Percentiles rank a stretch among this genome's conserved stretches.
These are phyloP conservation scores for Parascotia fuliginaria DNA, from an alignment of 2,888 invertebrate species.

Conservation along the genomic window DNA sequence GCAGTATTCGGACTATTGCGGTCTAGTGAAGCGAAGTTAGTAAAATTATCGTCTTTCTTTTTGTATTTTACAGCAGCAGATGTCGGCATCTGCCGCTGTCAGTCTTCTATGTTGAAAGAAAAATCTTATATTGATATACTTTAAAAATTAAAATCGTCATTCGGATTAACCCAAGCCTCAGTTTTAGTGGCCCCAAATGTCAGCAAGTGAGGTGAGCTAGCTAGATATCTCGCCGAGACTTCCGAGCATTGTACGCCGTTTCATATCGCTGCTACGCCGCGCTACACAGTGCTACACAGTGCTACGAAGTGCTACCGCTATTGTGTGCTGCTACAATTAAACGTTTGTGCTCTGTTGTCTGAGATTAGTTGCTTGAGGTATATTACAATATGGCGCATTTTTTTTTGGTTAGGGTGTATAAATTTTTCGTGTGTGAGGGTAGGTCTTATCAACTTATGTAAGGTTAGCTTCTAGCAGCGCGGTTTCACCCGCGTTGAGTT, in stretches of 20 bases:
- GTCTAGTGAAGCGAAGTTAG: too few relatives aligned
- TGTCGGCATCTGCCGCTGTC: too few relatives aligned
- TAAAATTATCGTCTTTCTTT: too few relatives aligned
- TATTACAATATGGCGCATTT: neutral
- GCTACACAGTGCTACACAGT: slow-evolving; percentile 4
- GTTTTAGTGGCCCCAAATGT: slow-evolving; percentile 30
- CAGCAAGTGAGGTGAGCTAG: slow-evolving; percentile 46
- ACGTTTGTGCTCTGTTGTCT: slow-evolving; percentile 8
- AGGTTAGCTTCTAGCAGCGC: too few relatives aligned
- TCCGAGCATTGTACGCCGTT: slow-evolving; percentile 47
- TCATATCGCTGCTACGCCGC: slow-evolving; percentile 19
- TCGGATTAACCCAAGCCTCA: slow-evolving; percentile 8
- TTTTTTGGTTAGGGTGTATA: neutral
- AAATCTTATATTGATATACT: neutral
- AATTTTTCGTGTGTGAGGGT: too few relatives aligned
- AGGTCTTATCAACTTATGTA: too few relatives aligned
- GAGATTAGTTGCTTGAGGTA: slow-evolving; percentile 4
- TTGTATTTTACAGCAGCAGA: too few relatives aligned
- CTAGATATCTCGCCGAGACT: slow-evolving; percentile 49
- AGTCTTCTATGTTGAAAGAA: neutral
- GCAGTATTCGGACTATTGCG: too few relatives aligned
- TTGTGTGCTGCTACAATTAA: slow-evolving; percentile 29
- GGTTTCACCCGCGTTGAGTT: too few relatives aligned
- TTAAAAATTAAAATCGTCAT: neutral
- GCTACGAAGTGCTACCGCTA: slow-evolving; percentile 10